Conservation (phyloP, 2,797 vertebrate genomes). For the Labroides dimidiatus region DNA sequence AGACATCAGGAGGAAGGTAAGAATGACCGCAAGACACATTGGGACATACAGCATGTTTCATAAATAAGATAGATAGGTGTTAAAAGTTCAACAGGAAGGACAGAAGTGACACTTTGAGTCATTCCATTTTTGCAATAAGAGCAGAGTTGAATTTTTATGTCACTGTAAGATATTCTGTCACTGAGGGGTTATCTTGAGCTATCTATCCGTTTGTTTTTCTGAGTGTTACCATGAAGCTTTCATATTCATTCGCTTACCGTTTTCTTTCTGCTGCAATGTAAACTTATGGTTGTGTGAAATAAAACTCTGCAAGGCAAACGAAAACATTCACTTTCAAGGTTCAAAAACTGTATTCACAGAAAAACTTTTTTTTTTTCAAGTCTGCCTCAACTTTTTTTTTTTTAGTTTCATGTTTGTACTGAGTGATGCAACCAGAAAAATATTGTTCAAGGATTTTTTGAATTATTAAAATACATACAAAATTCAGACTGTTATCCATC, state of each 20-base stretch:
- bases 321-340: conserved; percentile 8
- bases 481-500: not conserved
- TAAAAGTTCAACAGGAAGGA: not conserved
- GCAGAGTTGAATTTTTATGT: not conserved
- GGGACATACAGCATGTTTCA: conserved; percentile 18
- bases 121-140: not conserved
- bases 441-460: too few species aligned
- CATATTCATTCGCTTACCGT: conserved; percentile 12
- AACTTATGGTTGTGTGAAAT: conserved; percentile 43
- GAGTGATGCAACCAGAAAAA: too few species aligned
- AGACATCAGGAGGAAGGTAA: conserved; percentile 99
- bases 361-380: too few species aligned
- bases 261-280: conserved; percentile 22
- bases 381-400: too few species aligned
- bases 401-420: too few species aligned
- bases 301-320: conserved; percentile 6
- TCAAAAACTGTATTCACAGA: conserved; percentile 18
- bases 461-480: too few species aligned
- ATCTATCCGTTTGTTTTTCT: conserved; percentile 18
- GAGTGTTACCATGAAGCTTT: conserved; percentile 5
- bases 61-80: conserved; percentile 4
- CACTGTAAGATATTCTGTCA: not conserved
- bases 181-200: conserved; percentile 19
- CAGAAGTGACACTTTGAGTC: too few species aligned
- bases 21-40: conserved; percentile 41